Percentiles rank a stretch among this genome's conserved stretches.
Evolutionary conservation across 2,113 vertebrate genomes (phyloP).

Genomic region (Malurus elegans): DNA sequence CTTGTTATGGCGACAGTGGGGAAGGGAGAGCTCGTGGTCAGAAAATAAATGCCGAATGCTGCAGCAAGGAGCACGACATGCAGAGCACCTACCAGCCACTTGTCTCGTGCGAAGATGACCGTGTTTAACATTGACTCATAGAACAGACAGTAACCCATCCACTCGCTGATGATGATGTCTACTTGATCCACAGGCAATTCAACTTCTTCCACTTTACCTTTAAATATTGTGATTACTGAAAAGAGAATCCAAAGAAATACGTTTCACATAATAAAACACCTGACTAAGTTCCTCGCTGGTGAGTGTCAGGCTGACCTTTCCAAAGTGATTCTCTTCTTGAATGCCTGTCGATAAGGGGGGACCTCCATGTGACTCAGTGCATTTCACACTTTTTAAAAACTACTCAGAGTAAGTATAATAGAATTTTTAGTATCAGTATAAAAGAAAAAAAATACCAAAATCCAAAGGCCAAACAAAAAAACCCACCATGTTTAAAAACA

Average conservation of each 20-base stretch:
- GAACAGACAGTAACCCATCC: slow-evolving; percentile 99
- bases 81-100: slow-evolving; percentile 89
- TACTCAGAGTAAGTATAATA: neutral
- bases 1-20: neutral
- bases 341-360: neutral
- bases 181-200: slow-evolving; percentile 95
- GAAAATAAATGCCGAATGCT: neutral
- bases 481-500: neutral
- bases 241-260: slow-evolving; percentile 59
- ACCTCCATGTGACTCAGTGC: neutral
- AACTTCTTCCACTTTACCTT: slow-evolving; percentile 96
- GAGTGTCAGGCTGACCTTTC: slow-evolving; percentile 4
- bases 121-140: slow-evolving; percentile 99
- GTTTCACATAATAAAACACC: slow-evolving; percentile 56
- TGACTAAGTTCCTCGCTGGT: neutral
- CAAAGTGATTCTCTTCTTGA: neutral
- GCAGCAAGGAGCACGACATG: neutral
- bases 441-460: neutral
- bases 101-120: slow-evolving; percentile 97
- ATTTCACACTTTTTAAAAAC: neutral
- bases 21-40: neutral
- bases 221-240: slow-evolving; percentile 97
- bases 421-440: neutral
- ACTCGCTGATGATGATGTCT: slow-evolving; percentile 98
- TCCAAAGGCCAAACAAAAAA: neutral